Evolutionary conservation across 1,140 invertebrate genomes (phyloP).

Genomic region (Pseudoatta argentina): DNA sequence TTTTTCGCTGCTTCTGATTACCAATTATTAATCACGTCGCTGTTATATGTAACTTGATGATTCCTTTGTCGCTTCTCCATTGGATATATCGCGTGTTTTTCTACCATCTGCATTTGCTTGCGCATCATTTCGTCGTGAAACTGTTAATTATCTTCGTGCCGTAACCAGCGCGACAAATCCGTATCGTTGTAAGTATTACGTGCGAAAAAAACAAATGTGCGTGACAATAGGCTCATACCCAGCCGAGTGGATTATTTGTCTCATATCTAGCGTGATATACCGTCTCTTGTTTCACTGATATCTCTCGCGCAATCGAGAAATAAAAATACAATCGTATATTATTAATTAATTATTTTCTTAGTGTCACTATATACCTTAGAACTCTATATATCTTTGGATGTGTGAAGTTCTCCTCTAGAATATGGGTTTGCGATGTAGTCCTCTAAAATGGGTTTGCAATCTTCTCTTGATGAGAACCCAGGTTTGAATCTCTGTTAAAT

Average conservation of each 20-base stretch:
- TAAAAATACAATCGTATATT: neutral
- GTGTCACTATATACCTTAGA: no score
- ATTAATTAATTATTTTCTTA: neutral
- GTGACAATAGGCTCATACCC: conserved; percentile 22
- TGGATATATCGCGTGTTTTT: conserved; percentile 19
- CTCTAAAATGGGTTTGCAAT: no score
- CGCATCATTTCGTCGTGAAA: neutral
- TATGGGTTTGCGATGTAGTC: no score
- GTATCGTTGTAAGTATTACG: neutral
- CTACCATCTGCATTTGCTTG: neutral
- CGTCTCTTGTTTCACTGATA: conserved; percentile 27
- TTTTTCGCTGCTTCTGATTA: neutral
- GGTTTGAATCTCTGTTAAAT: no score
- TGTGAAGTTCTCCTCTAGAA: no score
- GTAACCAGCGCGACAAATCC: conserved; percentile 16
- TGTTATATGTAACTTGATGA: neutral
- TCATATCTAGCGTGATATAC: conserved; percentile 19
- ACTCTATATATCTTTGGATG: no score
- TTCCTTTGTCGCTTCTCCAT: neutral
- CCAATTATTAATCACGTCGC: neutral
- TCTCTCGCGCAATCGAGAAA: neutral
- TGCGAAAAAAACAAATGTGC: conserved; percentile 6
- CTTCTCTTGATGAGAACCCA: no score
- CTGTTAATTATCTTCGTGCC: neutral
- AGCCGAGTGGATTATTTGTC: conserved; percentile 30